Percentiles rank a stretch among this genome's conserved stretches.
phyloP scores from a whole-genome alignment of 2,888 invertebrate genomes.

The Chrysopilus asiliformis region DNA sequence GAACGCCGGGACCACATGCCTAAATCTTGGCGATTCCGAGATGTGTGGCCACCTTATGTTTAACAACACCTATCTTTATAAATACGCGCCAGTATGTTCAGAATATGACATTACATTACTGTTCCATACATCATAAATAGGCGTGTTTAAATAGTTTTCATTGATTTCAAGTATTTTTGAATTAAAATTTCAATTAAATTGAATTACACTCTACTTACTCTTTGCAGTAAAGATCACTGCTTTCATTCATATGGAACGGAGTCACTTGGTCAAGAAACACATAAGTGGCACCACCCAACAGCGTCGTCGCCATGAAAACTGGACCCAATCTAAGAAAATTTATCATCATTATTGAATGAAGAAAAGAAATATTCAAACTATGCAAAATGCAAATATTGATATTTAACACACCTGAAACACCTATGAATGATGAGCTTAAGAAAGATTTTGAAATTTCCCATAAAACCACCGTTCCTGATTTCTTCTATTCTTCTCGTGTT shows the following conservation, averaged over 20 bases:
- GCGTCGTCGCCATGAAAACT: slow-evolving; percentile 1
- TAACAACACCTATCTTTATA: no score
- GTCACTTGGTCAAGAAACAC: slow-evolving; percentile 3
- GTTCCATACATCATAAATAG: no score
- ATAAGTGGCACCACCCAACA: slow-evolving; percentile 5
- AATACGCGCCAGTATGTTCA: no score
- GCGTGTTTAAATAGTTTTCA: no score
- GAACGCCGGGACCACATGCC: no score
- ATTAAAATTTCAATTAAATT: no score
- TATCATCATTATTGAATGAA: background rate
- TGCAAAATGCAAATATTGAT: background rate
- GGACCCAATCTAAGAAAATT: slow-evolving; percentile 7
- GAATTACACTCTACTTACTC: no score
- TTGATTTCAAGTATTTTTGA: no score
- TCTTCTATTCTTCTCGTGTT: slow-evolving; percentile 3
- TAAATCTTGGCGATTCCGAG: no score
- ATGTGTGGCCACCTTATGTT: no score
- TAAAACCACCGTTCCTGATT: slow-evolving; percentile 4
- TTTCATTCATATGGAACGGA: slow-evolving; percentile 6
- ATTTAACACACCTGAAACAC: slow-evolving; percentile 8
- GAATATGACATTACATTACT: no score
- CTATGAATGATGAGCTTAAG: slow-evolving; percentile 5
- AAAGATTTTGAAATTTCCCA: slow-evolving; percentile 7
- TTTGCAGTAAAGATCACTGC: slow-evolving; percentile 9
- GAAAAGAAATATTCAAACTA: background rate